phyloP scores from a whole-genome alignment of 2,797 vertebrate genomes.

The Lutra lutra region DNA sequence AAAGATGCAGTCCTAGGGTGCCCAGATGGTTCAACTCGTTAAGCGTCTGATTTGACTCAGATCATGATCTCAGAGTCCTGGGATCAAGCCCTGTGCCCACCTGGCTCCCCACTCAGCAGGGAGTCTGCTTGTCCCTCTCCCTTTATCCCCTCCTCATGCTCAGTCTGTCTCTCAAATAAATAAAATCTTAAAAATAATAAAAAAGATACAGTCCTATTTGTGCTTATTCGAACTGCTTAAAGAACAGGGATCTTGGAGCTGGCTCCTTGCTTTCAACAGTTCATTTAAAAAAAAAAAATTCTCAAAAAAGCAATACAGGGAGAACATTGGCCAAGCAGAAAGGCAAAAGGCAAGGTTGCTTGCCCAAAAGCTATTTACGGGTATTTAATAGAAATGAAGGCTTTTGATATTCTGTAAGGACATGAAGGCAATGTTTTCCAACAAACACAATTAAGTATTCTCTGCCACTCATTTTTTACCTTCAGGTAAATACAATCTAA shows the following conservation, averaged over 20 bases:
- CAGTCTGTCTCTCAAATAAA: not conserved
- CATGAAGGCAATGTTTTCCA: conserved; percentile 13
- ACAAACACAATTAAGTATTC: not conserved
- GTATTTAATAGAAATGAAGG: not conserved
- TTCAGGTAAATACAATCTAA: conserved; percentile 5
- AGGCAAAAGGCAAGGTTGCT: not conserved
- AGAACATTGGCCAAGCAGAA: not conserved
- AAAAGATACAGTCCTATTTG: not conserved
- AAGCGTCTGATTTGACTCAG: not conserved
- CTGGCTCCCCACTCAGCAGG: not conserved
- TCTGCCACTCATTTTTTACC: not conserved
- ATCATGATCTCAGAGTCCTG: not conserved
- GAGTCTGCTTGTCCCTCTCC: not conserved
- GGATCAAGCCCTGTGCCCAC: not conserved
- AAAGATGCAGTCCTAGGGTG: not conserved
- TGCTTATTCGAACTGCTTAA: conserved; percentile 20
- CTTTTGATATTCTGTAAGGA: not conserved
- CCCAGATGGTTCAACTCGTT: not conserved
- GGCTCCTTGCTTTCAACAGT: not conserved
- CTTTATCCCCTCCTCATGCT: not conserved
- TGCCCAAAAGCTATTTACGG: not conserved
- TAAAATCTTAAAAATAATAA: not conserved
- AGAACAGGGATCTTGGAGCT: not conserved
- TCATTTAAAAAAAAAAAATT: not conserved
- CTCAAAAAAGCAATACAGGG: not conserved